These are phyloP conservation scores for Rhinatrema bivittatum DNA, from an alignment of 2,797 vertebrate genomes.

Conservation along the genomic window DNA sequence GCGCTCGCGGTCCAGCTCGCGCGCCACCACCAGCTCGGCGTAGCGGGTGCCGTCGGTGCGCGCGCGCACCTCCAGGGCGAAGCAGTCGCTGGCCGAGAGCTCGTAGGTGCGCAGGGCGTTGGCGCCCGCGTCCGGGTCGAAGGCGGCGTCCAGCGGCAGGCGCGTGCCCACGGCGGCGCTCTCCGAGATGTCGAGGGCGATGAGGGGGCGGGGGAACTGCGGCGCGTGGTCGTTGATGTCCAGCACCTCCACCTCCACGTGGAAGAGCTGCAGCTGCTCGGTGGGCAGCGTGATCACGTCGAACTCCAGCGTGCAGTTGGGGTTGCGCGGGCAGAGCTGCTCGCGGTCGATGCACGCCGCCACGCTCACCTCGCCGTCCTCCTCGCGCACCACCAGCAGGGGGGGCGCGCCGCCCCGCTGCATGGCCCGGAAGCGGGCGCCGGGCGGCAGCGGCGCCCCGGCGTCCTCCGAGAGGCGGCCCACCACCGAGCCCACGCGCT, in stretches of 20 bases:
- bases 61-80: constrained; percentile 81
- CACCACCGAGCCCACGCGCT: constrained; percentile 83
- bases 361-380: constrained; percentile 87
- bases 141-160: constrained; percentile 83
- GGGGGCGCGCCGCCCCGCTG: constrained; percentile 73
- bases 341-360: constrained; percentile 88
- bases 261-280: constrained; percentile 89
- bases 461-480: constrained; percentile 83
- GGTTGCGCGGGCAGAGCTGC: constrained; percentile 87
- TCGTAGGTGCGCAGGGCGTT: constrained; percentile 87
- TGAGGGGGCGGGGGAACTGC: constrained; percentile 81
- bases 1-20: constrained; percentile 83
- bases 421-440: constrained; percentile 88
- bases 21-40: constrained; percentile 84
- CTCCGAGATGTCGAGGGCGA: constrained; percentile 91
- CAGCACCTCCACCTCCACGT: constrained; percentile 89
- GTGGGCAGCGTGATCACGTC: constrained; percentile 93
- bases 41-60: constrained; percentile 90
- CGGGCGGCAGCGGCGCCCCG: no score
- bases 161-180: constrained; percentile 89
- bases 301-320: constrained; percentile 92
- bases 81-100: constrained; percentile 81
- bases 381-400: constrained; percentile 80
- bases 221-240: constrained; percentile 96
- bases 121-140: constrained; percentile 87